phyloP scores from a whole-genome alignment of 2,797 vertebrate genomes.

The Diceros bicornis region DNA sequence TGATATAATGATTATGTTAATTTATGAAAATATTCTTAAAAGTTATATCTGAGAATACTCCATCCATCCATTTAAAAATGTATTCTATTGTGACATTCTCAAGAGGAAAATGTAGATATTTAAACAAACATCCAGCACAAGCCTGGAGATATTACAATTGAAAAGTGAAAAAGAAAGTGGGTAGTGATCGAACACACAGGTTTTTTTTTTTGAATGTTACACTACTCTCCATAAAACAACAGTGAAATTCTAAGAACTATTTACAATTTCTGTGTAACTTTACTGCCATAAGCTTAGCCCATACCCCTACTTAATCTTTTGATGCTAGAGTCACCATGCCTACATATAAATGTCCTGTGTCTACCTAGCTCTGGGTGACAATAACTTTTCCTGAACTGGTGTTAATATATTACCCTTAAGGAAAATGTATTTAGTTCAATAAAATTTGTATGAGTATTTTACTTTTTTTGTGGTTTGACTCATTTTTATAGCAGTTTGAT shows the following conservation, averaged over 20 bases:
- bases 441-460: not conserved
- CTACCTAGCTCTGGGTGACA: not conserved
- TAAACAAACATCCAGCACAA: not conserved
- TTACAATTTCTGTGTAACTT: not conserved
- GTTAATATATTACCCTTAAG: not conserved
- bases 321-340: not conserved
- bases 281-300: not conserved
- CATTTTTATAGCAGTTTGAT: not conserved
- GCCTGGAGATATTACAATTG: not conserved
- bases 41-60: not conserved
- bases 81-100: not conserved
- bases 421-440: not conserved
- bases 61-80: not conserved
- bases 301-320: not conserved
- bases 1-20: constrained; percentile 13
- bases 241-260: not conserved
- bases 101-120: not conserved
- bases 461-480: not conserved
- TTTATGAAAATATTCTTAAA: not conserved
- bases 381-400: not conserved
- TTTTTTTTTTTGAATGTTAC: not conserved
- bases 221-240: not conserved
- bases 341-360: not conserved
- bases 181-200: not conserved
- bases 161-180: not conserved